phyloP scores from a whole-genome alignment of 1,140 invertebrate species.

The Panagrolaimus sp. region DNA sequence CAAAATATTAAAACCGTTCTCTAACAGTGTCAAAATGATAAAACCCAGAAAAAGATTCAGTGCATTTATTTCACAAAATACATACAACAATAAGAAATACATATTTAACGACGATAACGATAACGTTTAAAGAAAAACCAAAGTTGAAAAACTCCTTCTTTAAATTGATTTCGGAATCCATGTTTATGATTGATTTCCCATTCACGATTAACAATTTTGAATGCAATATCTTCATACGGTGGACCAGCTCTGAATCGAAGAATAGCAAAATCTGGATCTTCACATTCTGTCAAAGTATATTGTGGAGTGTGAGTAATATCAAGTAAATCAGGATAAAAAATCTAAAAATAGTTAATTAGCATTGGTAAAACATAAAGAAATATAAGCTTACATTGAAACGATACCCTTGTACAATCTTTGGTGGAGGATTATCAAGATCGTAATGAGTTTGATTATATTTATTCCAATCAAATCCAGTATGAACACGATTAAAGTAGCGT shows the following conservation, averaged over 20 bases:
- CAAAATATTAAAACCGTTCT: background rate
- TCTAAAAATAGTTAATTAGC: conserved; percentile 60
- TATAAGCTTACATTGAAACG: conserved; percentile 78
- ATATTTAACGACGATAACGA: conserved; percentile 77
- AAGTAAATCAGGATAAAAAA: conserved; percentile 98
- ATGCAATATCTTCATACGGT: conserved; percentile 98
- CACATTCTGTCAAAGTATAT: conserved; percentile 69
- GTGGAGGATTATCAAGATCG: conserved; percentile 99
- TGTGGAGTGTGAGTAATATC: conserved; percentile 87
- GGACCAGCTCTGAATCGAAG: conserved; percentile 90
- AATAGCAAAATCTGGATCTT: conserved; percentile 76
- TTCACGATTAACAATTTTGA: conserved; percentile 97
- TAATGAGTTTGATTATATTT: conserved; percentile 99
- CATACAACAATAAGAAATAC: conserved; percentile 1
- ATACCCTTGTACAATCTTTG: conserved; percentile 99
- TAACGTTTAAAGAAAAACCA: conserved; percentile 99
- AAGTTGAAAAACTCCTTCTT: conserved; percentile 97
- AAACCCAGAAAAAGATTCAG: background rate
- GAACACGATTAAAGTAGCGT: conserved; percentile 85
- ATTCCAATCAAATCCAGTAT: conserved; percentile 96
- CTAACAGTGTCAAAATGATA: background rate
- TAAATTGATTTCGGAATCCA: conserved; percentile 95
- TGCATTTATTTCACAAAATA: conserved; percentile 10
- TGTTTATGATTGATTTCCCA: conserved; percentile 99
- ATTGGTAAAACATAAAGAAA: conserved; percentile 10